These are phyloP conservation scores for Homalodisca vitripennis DNA, from an alignment of 1,140 invertebrate species.

Conservation along the genomic window DNA sequence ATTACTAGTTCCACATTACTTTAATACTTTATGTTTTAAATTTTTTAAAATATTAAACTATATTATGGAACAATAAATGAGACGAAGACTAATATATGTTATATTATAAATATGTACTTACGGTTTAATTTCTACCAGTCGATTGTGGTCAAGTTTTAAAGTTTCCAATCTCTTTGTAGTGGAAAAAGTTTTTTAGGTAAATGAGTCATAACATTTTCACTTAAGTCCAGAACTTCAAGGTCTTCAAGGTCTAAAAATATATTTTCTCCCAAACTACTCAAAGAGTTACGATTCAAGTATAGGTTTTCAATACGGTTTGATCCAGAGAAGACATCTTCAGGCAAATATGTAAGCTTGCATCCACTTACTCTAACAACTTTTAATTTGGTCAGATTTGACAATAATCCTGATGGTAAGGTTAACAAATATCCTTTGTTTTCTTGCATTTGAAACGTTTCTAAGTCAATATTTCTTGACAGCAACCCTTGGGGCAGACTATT, in stretches of 20 bases:
- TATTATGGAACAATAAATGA: too few relatives aligned
- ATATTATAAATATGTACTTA: too few relatives aligned
- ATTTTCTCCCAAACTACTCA: conserved; percentile 53
- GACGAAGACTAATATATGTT: too few relatives aligned
- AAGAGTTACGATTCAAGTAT: conserved; percentile 55
- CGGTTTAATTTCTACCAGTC: conserved; percentile 39
- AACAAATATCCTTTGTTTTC: conserved; percentile 56
- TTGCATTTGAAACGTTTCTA: conserved; percentile 55
- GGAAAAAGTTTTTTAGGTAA: conserved; percentile 30
- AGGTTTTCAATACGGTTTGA: conserved; percentile 55
- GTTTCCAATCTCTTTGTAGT: conserved; percentile 5
- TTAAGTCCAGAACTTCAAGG: conserved; percentile 54
- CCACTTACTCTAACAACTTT: conserved; percentile 52
- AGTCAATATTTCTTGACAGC: conserved; percentile 54
- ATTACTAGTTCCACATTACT: too few relatives aligned
- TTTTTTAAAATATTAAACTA: too few relatives aligned
- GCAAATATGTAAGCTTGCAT: conserved; percentile 53
- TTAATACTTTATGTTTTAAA: too few relatives aligned
- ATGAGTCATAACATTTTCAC: conserved; percentile 52
- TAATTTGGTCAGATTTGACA: conserved; percentile 56
- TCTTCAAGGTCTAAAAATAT: conserved; percentile 58
- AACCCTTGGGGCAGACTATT: conserved; percentile 55
- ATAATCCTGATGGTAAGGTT: conserved; percentile 55
- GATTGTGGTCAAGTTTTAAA: conserved; percentile 26
- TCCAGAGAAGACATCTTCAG: conserved; percentile 57